These are phyloP conservation scores for Athalia cordata DNA, from an alignment of 2,888 invertebrate genomes.

Conservation along the genomic window DNA sequence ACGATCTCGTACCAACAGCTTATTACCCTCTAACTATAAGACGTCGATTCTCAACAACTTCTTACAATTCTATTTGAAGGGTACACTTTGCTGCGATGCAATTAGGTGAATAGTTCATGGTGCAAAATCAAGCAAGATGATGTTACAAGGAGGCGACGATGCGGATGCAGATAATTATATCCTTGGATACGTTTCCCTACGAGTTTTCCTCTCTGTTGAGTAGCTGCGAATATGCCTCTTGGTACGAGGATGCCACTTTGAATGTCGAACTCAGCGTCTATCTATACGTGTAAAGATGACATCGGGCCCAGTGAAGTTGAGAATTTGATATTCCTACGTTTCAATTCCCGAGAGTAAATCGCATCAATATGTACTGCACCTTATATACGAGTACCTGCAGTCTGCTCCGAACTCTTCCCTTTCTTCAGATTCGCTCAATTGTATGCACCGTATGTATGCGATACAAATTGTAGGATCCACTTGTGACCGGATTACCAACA, in stretches of 20 bases:
- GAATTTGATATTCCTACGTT: conserved; percentile 34
- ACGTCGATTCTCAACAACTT: too few relatives aligned
- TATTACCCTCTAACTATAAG: too few relatives aligned
- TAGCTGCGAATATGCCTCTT: not conserved
- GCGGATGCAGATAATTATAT: conserved; percentile 6
- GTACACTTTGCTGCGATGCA: too few relatives aligned
- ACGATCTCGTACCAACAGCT: too few relatives aligned
- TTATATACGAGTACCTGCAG: not conserved
- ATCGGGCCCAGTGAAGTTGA: conserved; percentile 28
- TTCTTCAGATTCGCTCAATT: not conserved
- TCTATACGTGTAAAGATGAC: not conserved
- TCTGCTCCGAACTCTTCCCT: conserved; percentile 26
- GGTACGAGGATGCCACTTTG: conserved; percentile 19
- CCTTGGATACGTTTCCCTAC: not conserved
- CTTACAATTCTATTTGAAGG: too few relatives aligned
- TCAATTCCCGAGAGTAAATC: conserved; percentile 37
- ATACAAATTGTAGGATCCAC: conserved; percentile 24
- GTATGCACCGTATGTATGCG: conserved; percentile 11
- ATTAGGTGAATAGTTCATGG: too few relatives aligned
- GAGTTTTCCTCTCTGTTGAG: not conserved
- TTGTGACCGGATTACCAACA: conserved; percentile 32
- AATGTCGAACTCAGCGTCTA: conserved; percentile 5
- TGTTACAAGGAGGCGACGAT: too few relatives aligned
- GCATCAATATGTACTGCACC: conserved; percentile 22
- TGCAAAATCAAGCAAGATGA: too few relatives aligned